phyloP scores from a whole-genome alignment of 2,113 vertebrate genomes.

The Myxocyprinus asiaticus region DNA sequence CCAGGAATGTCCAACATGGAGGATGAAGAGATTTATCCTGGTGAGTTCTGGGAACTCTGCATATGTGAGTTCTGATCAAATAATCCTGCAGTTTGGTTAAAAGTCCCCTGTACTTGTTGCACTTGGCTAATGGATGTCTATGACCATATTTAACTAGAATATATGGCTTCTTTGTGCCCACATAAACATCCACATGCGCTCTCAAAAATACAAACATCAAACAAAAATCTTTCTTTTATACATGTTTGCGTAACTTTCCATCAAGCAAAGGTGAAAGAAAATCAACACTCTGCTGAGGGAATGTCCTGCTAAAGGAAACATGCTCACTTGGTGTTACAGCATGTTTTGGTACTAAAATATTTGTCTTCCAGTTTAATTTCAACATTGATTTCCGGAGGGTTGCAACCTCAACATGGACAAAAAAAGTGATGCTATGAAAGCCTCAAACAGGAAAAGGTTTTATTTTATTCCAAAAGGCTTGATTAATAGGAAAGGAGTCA shows the following conservation, averaged over 20 bases:
- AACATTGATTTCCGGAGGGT: neutral
- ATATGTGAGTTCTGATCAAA: slow-evolving; percentile 27
- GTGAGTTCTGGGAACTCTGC: slow-evolving; percentile 30
- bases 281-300: slow-evolving; percentile 10
- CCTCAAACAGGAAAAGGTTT: no score
- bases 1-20: slow-evolving; percentile 39
- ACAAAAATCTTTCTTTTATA: slow-evolving; percentile 20
- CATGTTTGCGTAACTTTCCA: slow-evolving; percentile 30
- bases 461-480: neutral
- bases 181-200: slow-evolving; percentile 5
- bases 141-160: slow-evolving; percentile 18
- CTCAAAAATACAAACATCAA: slow-evolving; percentile 24
- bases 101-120: slow-evolving; percentile 33
- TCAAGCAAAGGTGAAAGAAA: slow-evolving; percentile 30
- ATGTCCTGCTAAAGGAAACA: slow-evolving; percentile 32
- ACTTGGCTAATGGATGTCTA: slow-evolving; percentile 32
- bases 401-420: neutral
- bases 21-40: slow-evolving; percentile 27
- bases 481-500: neutral
- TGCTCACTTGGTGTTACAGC: slow-evolving; percentile 16
- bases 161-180: neutral
- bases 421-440: neutral
- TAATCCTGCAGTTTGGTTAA: slow-evolving; percentile 28
- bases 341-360: slow-evolving; percentile 28
- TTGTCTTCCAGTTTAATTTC: slow-evolving; percentile 4